Evolutionary conservation across 2,888 invertebrate species (phyloP).

Genomic region (Microdon myrmicae): DNA sequence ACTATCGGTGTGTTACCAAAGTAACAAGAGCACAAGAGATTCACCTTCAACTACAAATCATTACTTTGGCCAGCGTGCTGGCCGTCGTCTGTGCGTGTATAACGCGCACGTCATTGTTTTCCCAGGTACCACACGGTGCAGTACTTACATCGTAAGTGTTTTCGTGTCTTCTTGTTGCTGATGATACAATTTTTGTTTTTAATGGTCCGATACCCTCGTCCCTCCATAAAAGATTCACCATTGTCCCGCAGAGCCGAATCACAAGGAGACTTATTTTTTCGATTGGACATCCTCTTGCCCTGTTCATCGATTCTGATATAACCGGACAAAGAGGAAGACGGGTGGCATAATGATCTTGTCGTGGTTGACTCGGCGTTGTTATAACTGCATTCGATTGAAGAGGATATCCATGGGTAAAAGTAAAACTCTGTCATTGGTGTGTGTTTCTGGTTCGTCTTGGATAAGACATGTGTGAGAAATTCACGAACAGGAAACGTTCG

Average conservation of each 20-base stretch:
- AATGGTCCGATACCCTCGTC: conserved; percentile 21
- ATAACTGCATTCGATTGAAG: conserved; percentile 10
- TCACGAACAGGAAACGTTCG: conserved; percentile 43
- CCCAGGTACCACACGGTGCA: conserved; percentile 21
- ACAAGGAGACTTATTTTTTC: conserved; percentile 1
- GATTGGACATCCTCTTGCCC: conserved; percentile 32
- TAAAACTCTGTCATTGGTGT: conserved; percentile 10
- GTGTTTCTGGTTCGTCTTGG: conserved; percentile 2
- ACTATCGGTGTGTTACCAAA: conserved; percentile 23
- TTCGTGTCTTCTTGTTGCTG: conserved; percentile 17
- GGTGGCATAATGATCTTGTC: conserved; percentile 47
- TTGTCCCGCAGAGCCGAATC: not conserved
- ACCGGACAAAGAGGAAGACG: conserved; percentile 18
- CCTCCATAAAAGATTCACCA: no score
- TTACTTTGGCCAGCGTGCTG: conserved; percentile 7
- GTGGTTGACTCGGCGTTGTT: conserved; percentile 12
- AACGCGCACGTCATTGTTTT: conserved; percentile 38
- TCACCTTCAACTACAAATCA: conserved; percentile 41
- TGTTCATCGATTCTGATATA: conserved; percentile 42
- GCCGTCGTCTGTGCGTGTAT: conserved; percentile 14
- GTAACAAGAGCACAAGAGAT: conserved; percentile 46
- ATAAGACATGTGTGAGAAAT: conserved; percentile 47
- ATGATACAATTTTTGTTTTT: conserved; percentile 48
- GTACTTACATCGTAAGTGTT: conserved; percentile 17
- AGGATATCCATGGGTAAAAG: conserved; percentile 43